These are phyloP conservation scores for Aporophyla lueneburgensis DNA, from an alignment of 2,888 invertebrate species.

Conservation along the genomic window DNA sequence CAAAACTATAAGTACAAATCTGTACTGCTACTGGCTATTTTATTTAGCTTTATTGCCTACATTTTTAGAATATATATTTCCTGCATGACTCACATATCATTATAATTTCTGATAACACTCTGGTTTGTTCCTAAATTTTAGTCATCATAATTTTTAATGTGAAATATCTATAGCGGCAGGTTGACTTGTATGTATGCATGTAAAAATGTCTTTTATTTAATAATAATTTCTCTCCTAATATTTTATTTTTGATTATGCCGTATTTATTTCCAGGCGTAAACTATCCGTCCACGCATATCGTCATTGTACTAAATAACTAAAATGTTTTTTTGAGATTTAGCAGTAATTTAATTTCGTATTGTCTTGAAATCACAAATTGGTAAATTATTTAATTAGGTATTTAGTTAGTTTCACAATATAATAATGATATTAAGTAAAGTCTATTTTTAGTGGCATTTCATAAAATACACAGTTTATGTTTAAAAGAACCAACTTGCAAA, in stretches of 20 bases:
- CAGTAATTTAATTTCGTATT: neutral
- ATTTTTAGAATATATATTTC: neutral
- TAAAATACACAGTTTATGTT: neutral
- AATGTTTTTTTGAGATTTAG: neutral
- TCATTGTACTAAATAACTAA: too few species aligned
- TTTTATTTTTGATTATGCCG: too few species aligned
- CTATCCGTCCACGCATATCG: too few species aligned
- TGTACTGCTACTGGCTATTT: neutral
- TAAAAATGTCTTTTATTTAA: too few species aligned
- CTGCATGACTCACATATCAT: neutral
- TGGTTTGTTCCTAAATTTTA: conserved; percentile 11
- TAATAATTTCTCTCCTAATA: too few species aligned
- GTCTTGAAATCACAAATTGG: neutral
- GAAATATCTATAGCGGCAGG: too few species aligned
- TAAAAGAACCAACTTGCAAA: neutral
- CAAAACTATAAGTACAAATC: neutral
- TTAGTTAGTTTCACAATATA: neutral
- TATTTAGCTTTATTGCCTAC: neutral
- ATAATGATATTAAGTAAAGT: neutral
- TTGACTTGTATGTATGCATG: too few species aligned
- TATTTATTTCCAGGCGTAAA: too few species aligned
- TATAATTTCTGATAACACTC: neutral
- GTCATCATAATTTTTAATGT: neutral
- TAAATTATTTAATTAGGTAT: neutral
- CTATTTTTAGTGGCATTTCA: neutral